These are phyloP conservation scores for Rhyacophila brunnea DNA, from an alignment of 1,140 invertebrate genomes.

Conservation along the genomic window DNA sequence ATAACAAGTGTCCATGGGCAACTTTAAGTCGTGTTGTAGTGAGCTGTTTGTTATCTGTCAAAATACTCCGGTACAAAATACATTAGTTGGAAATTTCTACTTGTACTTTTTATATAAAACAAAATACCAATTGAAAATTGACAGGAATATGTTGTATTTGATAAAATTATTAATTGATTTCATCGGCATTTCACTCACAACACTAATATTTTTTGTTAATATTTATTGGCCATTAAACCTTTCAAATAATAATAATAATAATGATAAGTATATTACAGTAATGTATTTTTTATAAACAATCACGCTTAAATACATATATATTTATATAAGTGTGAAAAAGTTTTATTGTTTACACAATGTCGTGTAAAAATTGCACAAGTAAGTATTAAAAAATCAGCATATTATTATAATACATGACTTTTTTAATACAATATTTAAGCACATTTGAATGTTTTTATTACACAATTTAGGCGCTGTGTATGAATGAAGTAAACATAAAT, in stretches of 20 bases:
- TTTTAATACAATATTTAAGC: constrained; percentile 9
- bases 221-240: no score
- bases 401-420: constrained; percentile 15
- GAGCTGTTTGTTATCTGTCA: no score
- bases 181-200: no score
- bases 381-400: constrained; percentile 30
- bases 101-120: no score
- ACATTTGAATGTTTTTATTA: neutral
- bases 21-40: no score
- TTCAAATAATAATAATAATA: neutral
- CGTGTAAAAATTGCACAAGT: constrained; percentile 31
- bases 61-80: no score
- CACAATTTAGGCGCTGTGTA: constrained; percentile 11
- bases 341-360: constrained; percentile 12
- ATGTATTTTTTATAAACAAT: constrained; percentile 8
- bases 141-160: no score
- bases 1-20: no score
- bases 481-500: constrained; percentile 7
- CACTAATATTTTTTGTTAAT: no score
- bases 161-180: no score
- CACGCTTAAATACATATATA: constrained; percentile 13
- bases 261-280: neutral
- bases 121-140: no score
- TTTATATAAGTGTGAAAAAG: constrained; percentile 23
- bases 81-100: no score